Conservation (phyloP, 2,113 vertebrate genomes). For the Catharus bicknelli region DNA sequence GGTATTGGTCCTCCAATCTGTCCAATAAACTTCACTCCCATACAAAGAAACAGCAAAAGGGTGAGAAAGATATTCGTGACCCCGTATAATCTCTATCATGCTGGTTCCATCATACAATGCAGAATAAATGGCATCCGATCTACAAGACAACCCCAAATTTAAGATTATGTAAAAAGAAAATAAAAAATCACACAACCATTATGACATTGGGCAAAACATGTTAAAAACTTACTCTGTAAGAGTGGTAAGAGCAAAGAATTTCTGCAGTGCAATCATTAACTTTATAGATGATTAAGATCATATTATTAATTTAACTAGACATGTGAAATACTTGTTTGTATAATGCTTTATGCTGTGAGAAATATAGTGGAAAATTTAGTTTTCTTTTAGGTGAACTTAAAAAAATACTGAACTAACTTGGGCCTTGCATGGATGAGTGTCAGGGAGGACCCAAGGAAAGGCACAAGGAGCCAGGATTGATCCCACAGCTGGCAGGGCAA, state of each 20-base stretch:
- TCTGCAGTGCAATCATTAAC: not conserved
- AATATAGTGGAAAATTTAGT: not conserved
- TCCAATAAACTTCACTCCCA: slow-evolving; percentile 97
- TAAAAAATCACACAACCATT: not conserved
- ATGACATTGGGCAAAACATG: not conserved
- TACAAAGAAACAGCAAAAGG: slow-evolving; percentile 96
- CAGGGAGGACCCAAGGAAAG: not conserved
- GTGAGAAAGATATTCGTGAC: slow-evolving; percentile 97
- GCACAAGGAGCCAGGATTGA: not conserved
- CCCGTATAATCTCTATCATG: slow-evolving; percentile 93
- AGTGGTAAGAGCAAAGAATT: not conserved
- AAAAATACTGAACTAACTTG: not conserved
- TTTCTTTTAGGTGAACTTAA: not conserved
- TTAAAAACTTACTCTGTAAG: not conserved
- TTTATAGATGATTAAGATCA: fast-evolving
- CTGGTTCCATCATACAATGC: slow-evolving; percentile 91
- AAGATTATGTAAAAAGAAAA: not conserved
- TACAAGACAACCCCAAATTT: slow-evolving; percentile 62
- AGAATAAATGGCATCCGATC: slow-evolving; percentile 98
- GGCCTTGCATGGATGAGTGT: not conserved
- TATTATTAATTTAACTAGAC: not conserved
- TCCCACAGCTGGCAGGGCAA: not conserved
- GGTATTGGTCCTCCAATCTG: slow-evolving; percentile 98
- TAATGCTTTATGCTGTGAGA: not conserved
- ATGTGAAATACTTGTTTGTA: not conserved